Evolutionary conservation across 2,797 vertebrate species (phyloP), one percentile per base, ranked within the genome.

Genomic region (Hybognathus amarus): DNA sequence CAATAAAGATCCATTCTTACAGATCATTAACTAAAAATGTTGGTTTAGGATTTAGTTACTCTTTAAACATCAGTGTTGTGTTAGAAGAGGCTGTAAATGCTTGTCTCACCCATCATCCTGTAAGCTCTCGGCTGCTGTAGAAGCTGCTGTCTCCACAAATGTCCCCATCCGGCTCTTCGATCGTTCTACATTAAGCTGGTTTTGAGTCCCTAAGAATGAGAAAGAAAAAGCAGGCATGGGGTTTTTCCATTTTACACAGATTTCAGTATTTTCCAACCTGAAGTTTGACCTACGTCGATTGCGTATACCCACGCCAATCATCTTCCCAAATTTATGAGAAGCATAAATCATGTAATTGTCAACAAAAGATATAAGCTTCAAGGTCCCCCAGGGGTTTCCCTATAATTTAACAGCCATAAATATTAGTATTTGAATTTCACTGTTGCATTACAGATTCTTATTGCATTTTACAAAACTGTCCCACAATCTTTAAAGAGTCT

Each of bases 91-190:
- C 75, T 80, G 45, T 85, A 36, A 79, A 79, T 1, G 6, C 30
- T 22, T 77, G 40, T 76, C 85, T 79, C 91, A 95, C 94, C 95
- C 94, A 77, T 95, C 94, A 7, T 95, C 94, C 56, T 93, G 91
- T 42, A 89, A 90, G 84, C 77, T 83, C 66, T 93, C 94, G 2
- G 81, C 84, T 61, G 66, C 82, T 74, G 89, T 84, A 75, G 66
- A 73, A 3, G 90, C 80, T 42, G 89, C 90, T 3, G 88, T 87
- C 22, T 94, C 95, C 80, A 88, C 86, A 80, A 94, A 94, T 33
- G 92, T 93, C 80, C 93, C 95, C 92, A 93, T 92, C n/a, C 91
- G 91, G 87, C 94, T 95, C 87, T 94, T 95, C 0, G 92, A 91
- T 18, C 88, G 92, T 68, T 95, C 94, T 89, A 93, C 85, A 45